Evolutionary conservation across 2,113 vertebrate species (phyloP).

Genomic region (Dendropsophus ebraccatus): DNA sequence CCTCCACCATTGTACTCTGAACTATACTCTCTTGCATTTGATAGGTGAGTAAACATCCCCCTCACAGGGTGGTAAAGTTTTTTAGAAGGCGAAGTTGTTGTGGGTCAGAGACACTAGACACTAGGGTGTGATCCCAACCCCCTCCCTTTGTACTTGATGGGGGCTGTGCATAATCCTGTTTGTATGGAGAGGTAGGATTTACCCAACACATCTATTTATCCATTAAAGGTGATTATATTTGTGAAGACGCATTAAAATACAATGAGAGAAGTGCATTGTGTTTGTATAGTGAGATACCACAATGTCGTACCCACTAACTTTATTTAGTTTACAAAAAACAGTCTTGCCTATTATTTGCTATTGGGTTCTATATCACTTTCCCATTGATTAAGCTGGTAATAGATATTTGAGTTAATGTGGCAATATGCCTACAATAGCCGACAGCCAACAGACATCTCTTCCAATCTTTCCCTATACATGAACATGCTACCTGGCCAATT

Average conservation of each 20-base stretch:
- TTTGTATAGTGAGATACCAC: conserved; percentile 13
- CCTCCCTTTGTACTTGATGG: background rate
- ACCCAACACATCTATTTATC: conserved; percentile 25
- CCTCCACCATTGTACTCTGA: background rate
- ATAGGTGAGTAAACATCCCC: background rate
- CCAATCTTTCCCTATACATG: too few relatives aligned
- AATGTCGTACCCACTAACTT: background rate
- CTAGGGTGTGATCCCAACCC: conserved; percentile 21
- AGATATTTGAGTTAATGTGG: background rate
- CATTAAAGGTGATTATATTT: conserved; percentile 15
- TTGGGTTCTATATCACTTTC: background rate
- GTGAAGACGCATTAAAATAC: background rate
- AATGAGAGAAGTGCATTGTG: conserved; percentile 1
- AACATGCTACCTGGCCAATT: too few relatives aligned
- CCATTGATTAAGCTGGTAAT: background rate
- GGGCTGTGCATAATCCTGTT: background rate
- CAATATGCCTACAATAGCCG: too few relatives aligned
- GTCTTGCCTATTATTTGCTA: background rate
- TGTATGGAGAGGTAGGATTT: conserved; percentile 18
- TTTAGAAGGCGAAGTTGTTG: background rate
- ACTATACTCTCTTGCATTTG: background rate
- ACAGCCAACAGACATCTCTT: too few relatives aligned
- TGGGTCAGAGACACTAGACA: background rate
- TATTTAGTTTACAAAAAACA: background rate
- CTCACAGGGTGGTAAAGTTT: background rate